phyloP scores from a whole-genome alignment of 2,113 vertebrate species.

The Acanthochromis polyacanthus region DNA sequence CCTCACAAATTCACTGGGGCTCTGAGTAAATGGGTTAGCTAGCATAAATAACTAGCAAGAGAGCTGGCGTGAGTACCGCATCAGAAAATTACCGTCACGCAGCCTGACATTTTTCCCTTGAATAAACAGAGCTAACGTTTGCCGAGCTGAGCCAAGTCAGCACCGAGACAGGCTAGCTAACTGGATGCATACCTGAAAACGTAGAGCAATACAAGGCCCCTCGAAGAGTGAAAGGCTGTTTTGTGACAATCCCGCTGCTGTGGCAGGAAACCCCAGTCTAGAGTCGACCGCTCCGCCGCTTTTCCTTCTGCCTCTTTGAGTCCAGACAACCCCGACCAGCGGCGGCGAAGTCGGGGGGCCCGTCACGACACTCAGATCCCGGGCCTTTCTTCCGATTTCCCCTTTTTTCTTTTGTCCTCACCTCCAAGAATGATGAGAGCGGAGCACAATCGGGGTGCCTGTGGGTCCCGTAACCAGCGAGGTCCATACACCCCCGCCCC shows the following conservation, averaged over 20 bases:
- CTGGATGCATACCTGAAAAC: constrained; percentile 76
- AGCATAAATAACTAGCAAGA: constrained; percentile 58
- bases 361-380: constrained; percentile 81
- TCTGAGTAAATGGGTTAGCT: constrained; percentile 66
- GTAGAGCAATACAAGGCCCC: constrained; percentile 80
- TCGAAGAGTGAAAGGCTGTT: constrained; percentile 74
- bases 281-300: constrained; percentile 83
- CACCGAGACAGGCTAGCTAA: constrained; percentile 64
- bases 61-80: constrained; percentile 54
- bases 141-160: constrained; percentile 23
- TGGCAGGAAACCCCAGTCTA: constrained; percentile 83
- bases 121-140: constrained; percentile 54
- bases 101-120: constrained; percentile 48
- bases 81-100: constrained; percentile 50
- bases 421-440: constrained; percentile 84
- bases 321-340: constrained; percentile 81
- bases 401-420: constrained; percentile 82
- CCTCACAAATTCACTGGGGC: constrained; percentile 49
- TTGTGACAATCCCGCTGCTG: constrained; percentile 81
- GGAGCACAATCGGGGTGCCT: constrained; percentile 82
- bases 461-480: constrained; percentile 83
- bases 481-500: constrained; percentile 83
- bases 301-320: constrained; percentile 65
- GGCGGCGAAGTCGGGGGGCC: constrained; percentile 78
- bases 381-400: constrained; percentile 76